Conservation (phyloP, 2,888 invertebrate species). For the Nomada hirtipes region DNA sequence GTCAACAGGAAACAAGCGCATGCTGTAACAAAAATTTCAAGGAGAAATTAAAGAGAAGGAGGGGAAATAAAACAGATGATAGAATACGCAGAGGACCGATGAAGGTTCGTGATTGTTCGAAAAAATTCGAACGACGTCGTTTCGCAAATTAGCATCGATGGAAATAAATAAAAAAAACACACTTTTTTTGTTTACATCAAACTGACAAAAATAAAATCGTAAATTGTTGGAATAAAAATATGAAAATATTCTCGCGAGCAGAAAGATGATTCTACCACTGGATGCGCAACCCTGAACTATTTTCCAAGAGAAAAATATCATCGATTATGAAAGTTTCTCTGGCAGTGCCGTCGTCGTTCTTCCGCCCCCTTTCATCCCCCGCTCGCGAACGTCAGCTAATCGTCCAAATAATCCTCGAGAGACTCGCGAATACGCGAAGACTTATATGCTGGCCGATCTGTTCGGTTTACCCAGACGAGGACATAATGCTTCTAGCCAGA, state of each 20-base stretch:
- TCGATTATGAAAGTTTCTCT: not conserved
- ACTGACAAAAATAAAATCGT: too few species aligned
- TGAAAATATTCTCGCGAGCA: too few species aligned
- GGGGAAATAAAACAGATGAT: not conserved
- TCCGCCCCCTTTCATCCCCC: not conserved
- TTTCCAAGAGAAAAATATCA: not conserved
- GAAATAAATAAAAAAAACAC: too few species aligned
- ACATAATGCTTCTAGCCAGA: conserved; percentile 43
- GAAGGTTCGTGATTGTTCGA: not conserved
- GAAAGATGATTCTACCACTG: too few species aligned
- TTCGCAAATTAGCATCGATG: not conserved
- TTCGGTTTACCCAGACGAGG: conserved; percentile 58
- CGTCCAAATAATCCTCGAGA: not conserved
- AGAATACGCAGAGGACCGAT: not conserved
- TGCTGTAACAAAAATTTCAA: conserved; percentile 34
- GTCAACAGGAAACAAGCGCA: conserved; percentile 18
- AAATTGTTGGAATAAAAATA: too few species aligned
- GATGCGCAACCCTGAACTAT: not conserved
- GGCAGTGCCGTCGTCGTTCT: not conserved
- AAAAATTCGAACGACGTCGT: not conserved
- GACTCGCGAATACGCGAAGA: conserved; percentile 7
- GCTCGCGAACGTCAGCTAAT: not conserved
- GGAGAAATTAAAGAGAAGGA: not conserved
- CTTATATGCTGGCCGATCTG: conserved; percentile 26
- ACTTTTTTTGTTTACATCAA: too few species aligned